Conservation (phyloP, 2,113 vertebrate genomes). For the Oncorhynchus tshawytscha region DNA sequence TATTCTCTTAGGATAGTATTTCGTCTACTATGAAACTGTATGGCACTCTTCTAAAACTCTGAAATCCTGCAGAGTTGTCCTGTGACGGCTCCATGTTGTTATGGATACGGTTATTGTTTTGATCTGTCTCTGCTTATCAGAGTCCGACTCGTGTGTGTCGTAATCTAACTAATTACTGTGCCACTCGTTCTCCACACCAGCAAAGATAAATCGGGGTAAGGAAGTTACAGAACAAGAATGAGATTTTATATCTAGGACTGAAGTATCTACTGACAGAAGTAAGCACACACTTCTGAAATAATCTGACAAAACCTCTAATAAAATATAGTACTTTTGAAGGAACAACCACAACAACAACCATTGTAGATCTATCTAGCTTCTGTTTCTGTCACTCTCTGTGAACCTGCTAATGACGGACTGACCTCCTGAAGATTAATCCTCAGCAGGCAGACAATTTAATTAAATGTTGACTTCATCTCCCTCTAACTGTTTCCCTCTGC, state of each 20-base stretch:
- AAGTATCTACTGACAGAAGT: too few relatives aligned
- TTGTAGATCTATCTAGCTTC: slow-evolving; percentile 45
- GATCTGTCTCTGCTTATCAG: not conserved
- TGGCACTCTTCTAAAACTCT: not conserved
- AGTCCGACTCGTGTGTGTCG: not conserved
- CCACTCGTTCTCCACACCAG: not conserved
- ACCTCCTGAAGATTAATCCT: slow-evolving; percentile 67
- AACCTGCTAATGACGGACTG: slow-evolving; percentile 31
- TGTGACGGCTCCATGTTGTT: slow-evolving; percentile 15
- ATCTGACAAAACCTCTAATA: too few relatives aligned
- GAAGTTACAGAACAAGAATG: too few relatives aligned
- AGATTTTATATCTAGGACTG: too few relatives aligned
- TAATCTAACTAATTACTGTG: too few relatives aligned
- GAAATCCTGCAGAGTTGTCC: not conserved
- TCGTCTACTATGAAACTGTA: not conserved
- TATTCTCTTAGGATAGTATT: not conserved
- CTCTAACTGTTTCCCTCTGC: slow-evolving; percentile 44
- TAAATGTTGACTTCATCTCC: slow-evolving; percentile 58
- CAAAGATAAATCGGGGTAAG: not conserved
- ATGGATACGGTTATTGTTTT: slow-evolving; percentile 20
- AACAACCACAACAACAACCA: slow-evolving; percentile 28
- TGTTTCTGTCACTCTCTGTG: slow-evolving; percentile 43
- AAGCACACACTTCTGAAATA: too few relatives aligned
- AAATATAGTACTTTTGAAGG: too few relatives aligned
- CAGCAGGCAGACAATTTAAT: slow-evolving; percentile 65